Evolutionary conservation across 2,797 vertebrate species (phyloP).

Genomic region (Gobionotothen gibberifrons): DNA sequence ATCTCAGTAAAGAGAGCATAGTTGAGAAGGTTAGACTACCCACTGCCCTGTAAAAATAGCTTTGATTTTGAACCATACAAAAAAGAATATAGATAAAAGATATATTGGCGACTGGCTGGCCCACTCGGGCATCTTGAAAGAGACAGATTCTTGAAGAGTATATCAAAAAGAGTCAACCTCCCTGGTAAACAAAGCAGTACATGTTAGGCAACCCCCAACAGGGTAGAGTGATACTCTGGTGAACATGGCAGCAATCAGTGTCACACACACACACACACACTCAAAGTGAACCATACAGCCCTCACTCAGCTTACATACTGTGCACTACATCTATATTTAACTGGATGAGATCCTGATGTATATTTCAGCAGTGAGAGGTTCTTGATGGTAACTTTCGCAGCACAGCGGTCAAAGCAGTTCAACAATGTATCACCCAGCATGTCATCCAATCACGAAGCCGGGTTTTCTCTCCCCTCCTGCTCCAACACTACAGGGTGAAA

Average conservation of each 20-base stretch:
- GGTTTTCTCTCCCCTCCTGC: slow-evolving; percentile 45
- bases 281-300: slow-evolving; percentile 27
- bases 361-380: slow-evolving; percentile 66
- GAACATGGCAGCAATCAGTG: slow-evolving; percentile 19
- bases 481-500: slow-evolving; percentile 55
- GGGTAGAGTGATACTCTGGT: slow-evolving; percentile 41
- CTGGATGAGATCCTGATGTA: slow-evolving; percentile 60
- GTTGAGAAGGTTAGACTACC: slow-evolving; percentile 40
- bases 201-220: slow-evolving; percentile 57
- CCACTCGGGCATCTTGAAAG: slow-evolving; percentile 23
- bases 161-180: slow-evolving; percentile 27
- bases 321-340: slow-evolving; percentile 75
- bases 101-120: background rate
- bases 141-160: slow-evolving; percentile 37
- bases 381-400: slow-evolving; percentile 65
- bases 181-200: slow-evolving; percentile 56
- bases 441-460: slow-evolving; percentile 61
- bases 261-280: slow-evolving; percentile 42
- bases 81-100: slow-evolving; percentile 22
- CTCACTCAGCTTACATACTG: slow-evolving; percentile 34
- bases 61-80: slow-evolving; percentile 22
- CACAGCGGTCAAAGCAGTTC: slow-evolving; percentile 74
- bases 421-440: slow-evolving; percentile 72
- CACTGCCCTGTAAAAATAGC: slow-evolving; percentile 37
- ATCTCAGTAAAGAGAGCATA: slow-evolving; percentile 45